Conservation (phyloP, 37 sponge, comb jelly and placozoan genomes). For the Petrosia ficiformis region DNA sequence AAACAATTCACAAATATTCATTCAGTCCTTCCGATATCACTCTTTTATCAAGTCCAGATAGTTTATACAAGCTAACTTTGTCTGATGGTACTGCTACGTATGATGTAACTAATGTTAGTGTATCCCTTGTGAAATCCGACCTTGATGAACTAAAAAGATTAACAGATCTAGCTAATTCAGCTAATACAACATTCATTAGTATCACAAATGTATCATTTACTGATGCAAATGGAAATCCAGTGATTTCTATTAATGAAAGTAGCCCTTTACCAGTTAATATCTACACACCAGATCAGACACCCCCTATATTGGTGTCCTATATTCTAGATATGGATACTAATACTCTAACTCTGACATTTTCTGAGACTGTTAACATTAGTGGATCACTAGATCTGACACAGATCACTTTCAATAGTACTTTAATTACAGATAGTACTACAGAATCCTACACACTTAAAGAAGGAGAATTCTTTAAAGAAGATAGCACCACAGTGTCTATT, state of each 20-base stretch:
- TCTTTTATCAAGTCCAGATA: slow-evolving; percentile 12
- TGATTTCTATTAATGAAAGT: slow-evolving; percentile 26
- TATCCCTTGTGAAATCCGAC: slow-evolving; percentile 42
- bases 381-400: slow-evolving; percentile 41
- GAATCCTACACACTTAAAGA: slow-evolving; percentile 50
- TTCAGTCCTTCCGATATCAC: slow-evolving; percentile 50
- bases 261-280: slow-evolving; percentile 27
- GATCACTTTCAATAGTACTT: slow-evolving; percentile 38
- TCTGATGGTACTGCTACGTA: slow-evolving; percentile 35
- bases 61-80: slow-evolving; percentile 19
- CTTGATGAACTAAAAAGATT: slow-evolving; percentile 60
- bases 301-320: slow-evolving; percentile 52
- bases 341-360: slow-evolving; percentile 73
- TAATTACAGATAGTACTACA: slow-evolving; percentile 1
- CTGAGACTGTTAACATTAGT: slow-evolving; percentile 74
- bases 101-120: slow-evolving; percentile 47
- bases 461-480: slow-evolving; percentile 25
- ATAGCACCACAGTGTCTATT: slow-evolving; percentile 49
- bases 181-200: slow-evolving; percentile 66
- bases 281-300: slow-evolving; percentile 53
- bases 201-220: slow-evolving; percentile 38
- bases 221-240: slow-evolving; percentile 65
- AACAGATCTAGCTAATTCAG: slow-evolving; percentile 54
- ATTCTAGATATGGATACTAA: slow-evolving; percentile 63
- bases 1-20: slow-evolving; percentile 63